These are phyloP conservation scores for Dromococcyx pavoninus DNA, from an alignment of 2,797 vertebrate genomes.

Conservation along the genomic window DNA sequence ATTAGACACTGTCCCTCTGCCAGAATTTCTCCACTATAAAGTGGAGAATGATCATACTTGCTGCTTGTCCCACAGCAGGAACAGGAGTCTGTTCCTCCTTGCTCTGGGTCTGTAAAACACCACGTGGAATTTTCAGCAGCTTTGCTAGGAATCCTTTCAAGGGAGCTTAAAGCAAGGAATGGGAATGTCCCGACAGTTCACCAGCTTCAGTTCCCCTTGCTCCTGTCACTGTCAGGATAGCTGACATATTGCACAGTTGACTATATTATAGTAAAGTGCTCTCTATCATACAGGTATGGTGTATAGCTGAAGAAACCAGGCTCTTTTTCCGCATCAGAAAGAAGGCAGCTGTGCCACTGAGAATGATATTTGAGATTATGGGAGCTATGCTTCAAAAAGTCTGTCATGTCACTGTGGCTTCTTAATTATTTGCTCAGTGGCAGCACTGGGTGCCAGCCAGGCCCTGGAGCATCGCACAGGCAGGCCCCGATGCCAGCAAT, in stretches of 20 bases:
- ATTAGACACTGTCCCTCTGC: background rate
- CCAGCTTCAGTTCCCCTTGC: fast-evolving
- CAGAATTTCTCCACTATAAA: background rate
- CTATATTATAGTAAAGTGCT: fast-evolving
- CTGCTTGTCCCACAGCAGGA: background rate
- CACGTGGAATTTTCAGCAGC: background rate
- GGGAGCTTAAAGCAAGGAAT: background rate
- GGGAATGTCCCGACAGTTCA: background rate
- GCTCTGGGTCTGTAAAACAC: background rate
- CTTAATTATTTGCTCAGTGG: background rate
- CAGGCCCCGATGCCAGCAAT: fast-evolving
- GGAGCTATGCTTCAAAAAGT: background rate
- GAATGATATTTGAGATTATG: background rate
- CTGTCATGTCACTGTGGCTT: background rate
- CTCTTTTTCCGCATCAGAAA: background rate
- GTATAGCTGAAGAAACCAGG: background rate
- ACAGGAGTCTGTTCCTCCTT: background rate
- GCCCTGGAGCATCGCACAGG: background rate
- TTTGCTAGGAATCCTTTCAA: background rate
- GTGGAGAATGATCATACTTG: fast-evolving
- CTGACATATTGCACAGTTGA: background rate
- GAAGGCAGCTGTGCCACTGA: background rate
- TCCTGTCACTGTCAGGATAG: background rate
- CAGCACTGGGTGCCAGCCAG: background rate
- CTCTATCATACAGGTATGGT: fast-evolving